Base-by-base conservation (phyloP, 2,113 vertebrate species). In the Gambusia holbrooki region DNA sequence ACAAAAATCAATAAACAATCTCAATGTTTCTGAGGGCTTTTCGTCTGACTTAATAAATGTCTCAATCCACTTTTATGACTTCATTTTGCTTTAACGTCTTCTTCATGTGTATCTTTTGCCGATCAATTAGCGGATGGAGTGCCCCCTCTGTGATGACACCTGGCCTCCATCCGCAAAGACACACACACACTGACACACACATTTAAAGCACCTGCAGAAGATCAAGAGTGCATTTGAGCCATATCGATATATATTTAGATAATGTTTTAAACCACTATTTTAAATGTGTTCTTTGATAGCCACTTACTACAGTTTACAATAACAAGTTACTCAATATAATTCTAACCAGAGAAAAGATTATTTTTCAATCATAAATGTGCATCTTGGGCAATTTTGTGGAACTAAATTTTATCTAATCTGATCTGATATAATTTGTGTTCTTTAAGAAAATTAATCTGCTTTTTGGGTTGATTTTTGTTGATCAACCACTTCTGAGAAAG, bases 1-100 rank as follows among this genome's bases (percentile, higher is more conserved):
- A 95, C 94, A 95, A 94, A 95, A 98, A 98, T 98, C 97, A 98
- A 98, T 98, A 98, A 97, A 98, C 97, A 98, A 98, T 98, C 97
- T 98, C 95, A 96, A 96, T 92, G 89, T 96, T 95, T 96, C 92
- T 93, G 94, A 94, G 94, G 94, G 96, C 95, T 95, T 95, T 96
- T 97, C 94, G 94, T 96, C 96, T 94, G 95, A 96, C 95, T 97
- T 97, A 97, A 98, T 98, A 98, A 97, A 98, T 96, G 96, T 96
- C 96, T 97, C 96, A 94, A 97, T 96, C 95, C 96, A 92, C 93
- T 94, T 96, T 96, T 97, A 98, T 94, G 95, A 96, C 97, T 98
- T 97, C 95, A 97, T 98, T 97, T 96, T 94, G 94, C 95, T 94
- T 94, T 96, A 97, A 97, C 92, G 9, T 97, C 96, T 96, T 96